Base-by-base conservation (phyloP, 1,140 invertebrate species). In the Drosophila lacteicornis region DNA sequence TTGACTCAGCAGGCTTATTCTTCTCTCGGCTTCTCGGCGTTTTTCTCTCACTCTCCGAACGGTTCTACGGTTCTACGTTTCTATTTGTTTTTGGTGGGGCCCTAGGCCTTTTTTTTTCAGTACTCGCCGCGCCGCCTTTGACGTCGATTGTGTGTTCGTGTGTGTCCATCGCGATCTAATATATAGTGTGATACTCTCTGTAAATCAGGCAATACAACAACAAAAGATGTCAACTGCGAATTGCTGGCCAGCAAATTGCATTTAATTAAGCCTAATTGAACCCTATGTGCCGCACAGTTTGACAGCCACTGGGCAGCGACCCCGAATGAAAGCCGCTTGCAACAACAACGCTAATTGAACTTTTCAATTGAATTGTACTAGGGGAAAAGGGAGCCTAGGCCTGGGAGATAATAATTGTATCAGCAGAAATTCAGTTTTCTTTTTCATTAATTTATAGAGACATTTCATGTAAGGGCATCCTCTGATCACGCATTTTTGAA, bases 191-290 rank as follows among this genome's bases (percentile, higher is more conserved):
- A 33, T n/a, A 36, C 22, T 12, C 38, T 38, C 13, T 59, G 68
- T 59, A 60, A 60, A 73, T 60, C 69, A 9, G 51, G 51, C 51
- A 55, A 38, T 45, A 19, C 17, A 17, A 45, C 11, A 49, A 40
- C 58, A 66, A 68, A 71, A 58, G 40, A 61, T 46, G 22, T 57
- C 58, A 65, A 55, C 50, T 50, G 58, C 62, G 56, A 66, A 62
- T 65, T 65, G 65, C 33, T 60, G 38, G 40, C 43, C 60, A 58
- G 66, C 77, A 83, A 87, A 84, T 84, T 87, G 73, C 74, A 81
- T 63, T 87, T 87, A 90, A 87, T 87, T 87, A 87, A 90, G 69
- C 66, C 47, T 84, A 90, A 87, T 87, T 87, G 81, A 84, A 79
- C 65, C 68, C 74, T 53, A 25, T 55, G 50, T 55, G 56, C 79